Evolutionary conservation across 2,888 invertebrate species (phyloP).

Genomic region (Dichetophora obliterata): DNA sequence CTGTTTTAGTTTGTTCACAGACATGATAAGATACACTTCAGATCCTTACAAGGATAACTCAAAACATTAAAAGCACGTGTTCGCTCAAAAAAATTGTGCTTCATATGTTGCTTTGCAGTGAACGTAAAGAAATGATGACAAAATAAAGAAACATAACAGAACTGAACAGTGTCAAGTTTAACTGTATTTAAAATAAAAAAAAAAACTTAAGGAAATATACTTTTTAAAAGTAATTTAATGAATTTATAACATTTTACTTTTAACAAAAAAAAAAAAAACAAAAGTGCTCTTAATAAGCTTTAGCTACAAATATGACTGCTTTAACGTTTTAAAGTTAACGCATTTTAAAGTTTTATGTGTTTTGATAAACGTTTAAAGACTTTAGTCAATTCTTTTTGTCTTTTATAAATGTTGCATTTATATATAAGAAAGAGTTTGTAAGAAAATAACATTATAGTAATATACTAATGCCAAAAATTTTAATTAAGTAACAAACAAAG

Average conservation of each 20-base stretch:
- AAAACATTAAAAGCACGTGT: slow-evolving; percentile 17
- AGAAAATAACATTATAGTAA: not conserved
- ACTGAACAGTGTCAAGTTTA: not conserved
- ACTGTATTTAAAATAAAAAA: not conserved
- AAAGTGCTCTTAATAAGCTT: slow-evolving; percentile 27
- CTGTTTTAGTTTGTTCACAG: slow-evolving; percentile 59
- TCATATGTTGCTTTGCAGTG: not conserved
- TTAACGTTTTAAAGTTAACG: no score
- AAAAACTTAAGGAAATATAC: not conserved
- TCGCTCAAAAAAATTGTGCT: not conserved
- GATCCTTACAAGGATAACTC: slow-evolving; percentile 19
- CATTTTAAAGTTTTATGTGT: slow-evolving; percentile 5
- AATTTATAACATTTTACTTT: not conserved
- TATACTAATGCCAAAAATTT: no score
- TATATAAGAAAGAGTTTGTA: not conserved
- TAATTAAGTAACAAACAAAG: no score
- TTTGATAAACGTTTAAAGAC: not conserved
- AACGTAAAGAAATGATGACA: not conserved
- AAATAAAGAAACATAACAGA: not conserved
- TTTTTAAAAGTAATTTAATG: not conserved
- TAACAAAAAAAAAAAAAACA: not conserved
- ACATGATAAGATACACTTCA: slow-evolving; percentile 57
- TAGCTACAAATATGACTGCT: slow-evolving; percentile 5
- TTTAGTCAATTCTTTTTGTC: not conserved
- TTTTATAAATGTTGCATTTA: not conserved